phyloP scores from a whole-genome alignment of 2,113 vertebrate species.

The Podilymbus podiceps region DNA sequence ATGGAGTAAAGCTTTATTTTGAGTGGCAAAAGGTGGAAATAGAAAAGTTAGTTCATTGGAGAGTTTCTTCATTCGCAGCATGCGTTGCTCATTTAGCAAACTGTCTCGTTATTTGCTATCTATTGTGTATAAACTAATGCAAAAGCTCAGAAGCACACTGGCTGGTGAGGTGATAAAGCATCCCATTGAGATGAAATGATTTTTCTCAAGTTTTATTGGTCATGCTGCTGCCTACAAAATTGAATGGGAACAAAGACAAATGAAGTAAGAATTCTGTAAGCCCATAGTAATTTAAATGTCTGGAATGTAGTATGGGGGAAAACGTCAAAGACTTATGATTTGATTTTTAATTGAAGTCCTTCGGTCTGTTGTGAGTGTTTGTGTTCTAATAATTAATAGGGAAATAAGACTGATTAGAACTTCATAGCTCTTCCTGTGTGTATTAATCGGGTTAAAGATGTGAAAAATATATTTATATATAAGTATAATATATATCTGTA shows the following conservation, averaged over 20 bases:
- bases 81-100: not conserved
- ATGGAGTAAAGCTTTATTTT: not conserved
- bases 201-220: not conserved
- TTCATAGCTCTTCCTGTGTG: not conserved
- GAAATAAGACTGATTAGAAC: not conserved
- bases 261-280: not conserved
- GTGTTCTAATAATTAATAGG: not conserved
- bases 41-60: not conserved
- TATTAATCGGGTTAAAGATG: not conserved
- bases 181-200: not conserved
- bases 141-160: not conserved
- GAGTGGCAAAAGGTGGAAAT: not conserved
- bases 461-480: not conserved
- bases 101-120: not conserved
- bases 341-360: not conserved
- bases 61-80: not conserved
- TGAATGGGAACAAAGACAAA: not conserved
- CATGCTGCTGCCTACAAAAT: not conserved
- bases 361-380: not conserved
- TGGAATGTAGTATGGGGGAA: not conserved
- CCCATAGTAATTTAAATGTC: not conserved
- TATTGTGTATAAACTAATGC: not conserved
- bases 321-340: not conserved
- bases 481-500: too few species aligned
- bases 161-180: not conserved